Base-by-base conservation (phyloP, 1,140 invertebrate species). In the Drosophila punjabiensis region DNA sequence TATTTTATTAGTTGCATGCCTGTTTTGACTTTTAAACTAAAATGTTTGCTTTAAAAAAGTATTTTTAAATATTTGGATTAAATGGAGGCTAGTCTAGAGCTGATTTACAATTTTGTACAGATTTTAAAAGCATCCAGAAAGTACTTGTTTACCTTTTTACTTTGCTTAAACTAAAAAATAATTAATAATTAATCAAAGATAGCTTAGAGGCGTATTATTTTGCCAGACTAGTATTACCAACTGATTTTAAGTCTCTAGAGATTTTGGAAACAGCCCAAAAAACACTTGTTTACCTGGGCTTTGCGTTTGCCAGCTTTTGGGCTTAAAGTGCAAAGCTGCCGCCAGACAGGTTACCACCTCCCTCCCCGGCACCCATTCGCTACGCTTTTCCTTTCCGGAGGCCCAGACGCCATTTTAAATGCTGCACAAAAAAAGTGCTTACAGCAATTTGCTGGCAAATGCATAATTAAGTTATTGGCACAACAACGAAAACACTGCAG, bases 401-500 rank as follows among this genome's bases (percentile, higher is more conserved):
- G 47, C 28, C 39, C 66, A 73, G 78, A 63, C 68, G 86, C 86
- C 85, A 89, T 89, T 85, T 89, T 89, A 73, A 74, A 71, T 70
- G 71, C 43, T 50, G 37, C 64, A 48, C 48, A 59, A 75, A 87
- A 50, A 82, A 66, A 67, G 24, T 56, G 77, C 67, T 89, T 84
- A 52, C 70, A 75, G 77, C 76, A 88, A 83, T 81, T 83, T 81
- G 59, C 81, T 60, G 74, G 78, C 81, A 89, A 75, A 89, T 88
- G 43, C 66, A 88, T 85, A 90, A 89, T 90, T 84, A 89, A 89
- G 86, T 89, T 89, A 89, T 88, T 87, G 67, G 52, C 37, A 76
- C 61, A 74, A 67, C 70, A 88, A 80, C 63, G 73, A 67, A 63
- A 68, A 69, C 43, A 75, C 63, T 81, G 63, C 80, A 76, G 78